phyloP scores from a whole-genome alignment of 2,888 invertebrate genomes.

The Tubulanus polymorphus region DNA sequence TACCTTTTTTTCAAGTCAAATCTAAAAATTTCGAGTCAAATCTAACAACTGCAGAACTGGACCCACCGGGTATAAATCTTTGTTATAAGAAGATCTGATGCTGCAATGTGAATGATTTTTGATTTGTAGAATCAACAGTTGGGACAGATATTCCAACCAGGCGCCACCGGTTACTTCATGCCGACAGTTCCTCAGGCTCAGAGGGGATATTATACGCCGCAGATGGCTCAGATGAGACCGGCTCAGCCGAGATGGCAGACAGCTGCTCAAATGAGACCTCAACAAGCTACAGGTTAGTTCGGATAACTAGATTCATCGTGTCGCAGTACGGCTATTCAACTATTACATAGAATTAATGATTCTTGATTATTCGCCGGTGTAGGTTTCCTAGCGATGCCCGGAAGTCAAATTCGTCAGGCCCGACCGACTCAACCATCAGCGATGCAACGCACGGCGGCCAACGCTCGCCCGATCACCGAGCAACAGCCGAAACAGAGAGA shows the following conservation, averaged over 20 bases:
- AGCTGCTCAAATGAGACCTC: slow-evolving; percentile 56
- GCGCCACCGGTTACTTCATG: slow-evolving; percentile 74
- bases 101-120: too few relatives aligned
- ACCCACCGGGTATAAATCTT: too few relatives aligned
- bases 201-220: slow-evolving; percentile 82
- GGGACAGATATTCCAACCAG: slow-evolving; percentile 76
- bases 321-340: too few relatives aligned
- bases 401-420: slow-evolving; percentile 32
- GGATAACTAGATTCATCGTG: too few relatives aligned
- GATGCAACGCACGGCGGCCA: slow-evolving; percentile 47
- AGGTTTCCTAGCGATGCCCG: slow-evolving; percentile 25
- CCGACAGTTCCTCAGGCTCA: slow-evolving; percentile 79
- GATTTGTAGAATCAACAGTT: slow-evolving; percentile 31
- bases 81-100: too few relatives aligned
- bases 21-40: too few relatives aligned
- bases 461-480: slow-evolving; percentile 79
- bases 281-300: background rate
- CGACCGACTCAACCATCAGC: slow-evolving; percentile 24
- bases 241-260: slow-evolving; percentile 68
- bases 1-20: too few relatives aligned
- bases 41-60: too few relatives aligned
- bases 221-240: slow-evolving; percentile 85
- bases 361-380: too few relatives aligned
- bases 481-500: slow-evolving; percentile 43
- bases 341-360: too few relatives aligned